These are phyloP conservation scores for Odontothrips loti DNA, from an alignment of 2,888 invertebrate genomes.

Conservation along the genomic window DNA sequence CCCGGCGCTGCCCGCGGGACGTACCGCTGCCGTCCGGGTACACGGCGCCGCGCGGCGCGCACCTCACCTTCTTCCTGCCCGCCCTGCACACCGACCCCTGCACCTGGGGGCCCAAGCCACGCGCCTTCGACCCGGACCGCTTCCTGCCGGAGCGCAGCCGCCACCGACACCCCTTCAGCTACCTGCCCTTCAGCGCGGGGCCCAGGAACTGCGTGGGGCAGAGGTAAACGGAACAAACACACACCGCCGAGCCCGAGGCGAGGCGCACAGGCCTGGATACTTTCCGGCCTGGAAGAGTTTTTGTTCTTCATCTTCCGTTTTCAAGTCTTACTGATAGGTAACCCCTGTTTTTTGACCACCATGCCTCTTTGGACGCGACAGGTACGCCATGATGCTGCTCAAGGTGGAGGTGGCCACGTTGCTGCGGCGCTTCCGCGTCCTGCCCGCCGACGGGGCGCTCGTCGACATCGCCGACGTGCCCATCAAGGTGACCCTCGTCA, in stretches of 20 bases:
- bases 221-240: neutral
- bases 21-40: constrained; percentile 27
- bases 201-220: constrained; percentile 35
- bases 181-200: constrained; percentile 34
- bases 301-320: too few species aligned
- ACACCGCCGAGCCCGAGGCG: neutral
- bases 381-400: constrained; percentile 35
- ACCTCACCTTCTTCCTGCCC: constrained; percentile 31
- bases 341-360: too few species aligned
- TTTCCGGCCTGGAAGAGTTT: too few species aligned
- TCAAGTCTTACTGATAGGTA: too few species aligned
- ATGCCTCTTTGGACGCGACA: neutral
- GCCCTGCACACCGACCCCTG: constrained; percentile 32
- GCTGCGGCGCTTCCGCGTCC: constrained; percentile 33
- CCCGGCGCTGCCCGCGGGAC: constrained; percentile 31
- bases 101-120: constrained; percentile 32
- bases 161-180: constrained; percentile 33
- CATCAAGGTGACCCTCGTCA: constrained; percentile 21
- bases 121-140: constrained; percentile 34
- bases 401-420: constrained; percentile 34
- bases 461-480: constrained; percentile 14
- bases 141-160: constrained; percentile 33
- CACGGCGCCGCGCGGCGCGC: constrained; percentile 32
- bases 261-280: too few species aligned
- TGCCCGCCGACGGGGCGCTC: neutral